phyloP scores from a whole-genome alignment of 37 sponge, comb jelly and placozoan genomes.

The Amphimedon queenslandica region DNA sequence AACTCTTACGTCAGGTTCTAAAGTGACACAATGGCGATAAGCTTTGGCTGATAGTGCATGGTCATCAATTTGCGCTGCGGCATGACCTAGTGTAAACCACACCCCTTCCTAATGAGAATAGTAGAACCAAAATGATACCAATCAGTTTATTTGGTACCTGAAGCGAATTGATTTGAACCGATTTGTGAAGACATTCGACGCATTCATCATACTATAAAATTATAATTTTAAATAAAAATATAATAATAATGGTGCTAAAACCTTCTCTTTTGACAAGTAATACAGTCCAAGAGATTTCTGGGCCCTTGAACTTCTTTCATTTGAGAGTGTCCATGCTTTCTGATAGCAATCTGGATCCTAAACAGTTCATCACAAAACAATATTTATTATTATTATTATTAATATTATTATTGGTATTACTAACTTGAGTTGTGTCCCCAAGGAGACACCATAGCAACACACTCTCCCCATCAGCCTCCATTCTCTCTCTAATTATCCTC shows the following conservation, averaged over 20 bases:
- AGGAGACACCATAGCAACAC: slow-evolving; percentile 79
- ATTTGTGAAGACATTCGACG: slow-evolving; percentile 43
- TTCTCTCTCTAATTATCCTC: slow-evolving; percentile 44
- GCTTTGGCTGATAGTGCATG: slow-evolving; percentile 55
- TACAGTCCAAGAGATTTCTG: slow-evolving; percentile 79
- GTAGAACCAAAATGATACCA: background rate
- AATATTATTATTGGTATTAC: too few relatives aligned
- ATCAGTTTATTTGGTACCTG: slow-evolving; percentile 21
- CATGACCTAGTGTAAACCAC: slow-evolving; percentile 93
- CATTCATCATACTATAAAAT: slow-evolving; percentile 55
- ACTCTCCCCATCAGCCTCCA: slow-evolving; percentile 38
- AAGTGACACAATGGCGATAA: slow-evolving; percentile 62
- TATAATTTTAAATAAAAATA: background rate
- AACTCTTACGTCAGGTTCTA: slow-evolving; percentile 74
- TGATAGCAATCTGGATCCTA: slow-evolving; percentile 72
- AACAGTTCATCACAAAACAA: too few relatives aligned
- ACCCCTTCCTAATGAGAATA: slow-evolving; percentile 76
- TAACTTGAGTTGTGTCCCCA: slow-evolving; percentile 79
- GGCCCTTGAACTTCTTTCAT: slow-evolving; percentile 60
- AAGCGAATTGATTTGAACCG: slow-evolving; percentile 58
- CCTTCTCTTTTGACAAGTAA: slow-evolving; percentile 64
- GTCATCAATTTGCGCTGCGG: slow-evolving; percentile 61
- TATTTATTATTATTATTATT: too few relatives aligned
- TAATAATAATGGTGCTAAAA: background rate
- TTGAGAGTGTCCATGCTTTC: slow-evolving; percentile 87